A percentile compares a stretch with the other conserved stretches of the same genome.
Evolutionary conservation across 2,797 vertebrate species (phyloP).

Genomic region (Fringilla coelebs): DNA sequence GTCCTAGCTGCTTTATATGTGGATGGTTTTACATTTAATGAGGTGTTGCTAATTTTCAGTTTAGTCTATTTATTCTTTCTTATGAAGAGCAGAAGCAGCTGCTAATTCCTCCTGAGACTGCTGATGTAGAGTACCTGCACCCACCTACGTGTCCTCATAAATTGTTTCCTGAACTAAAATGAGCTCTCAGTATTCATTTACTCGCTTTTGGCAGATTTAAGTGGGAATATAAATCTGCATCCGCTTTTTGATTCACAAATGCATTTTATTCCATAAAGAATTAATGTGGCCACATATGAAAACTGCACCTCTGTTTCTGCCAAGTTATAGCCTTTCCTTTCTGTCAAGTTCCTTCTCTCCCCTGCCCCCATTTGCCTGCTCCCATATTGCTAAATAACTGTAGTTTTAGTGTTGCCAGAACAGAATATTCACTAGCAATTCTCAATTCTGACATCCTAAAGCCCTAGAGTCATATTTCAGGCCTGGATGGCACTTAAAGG

Average conservation of each 20-base stretch:
- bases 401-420: conserved; percentile 61
- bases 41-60: conserved; percentile 58
- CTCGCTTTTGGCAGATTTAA: conserved; percentile 64
- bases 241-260: conserved; percentile 67
- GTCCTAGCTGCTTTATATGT: conserved; percentile 6
- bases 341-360: conserved; percentile 1
- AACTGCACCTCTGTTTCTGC: conserved; percentile 50
- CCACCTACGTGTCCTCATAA: conserved; percentile 30
- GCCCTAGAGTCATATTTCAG: conserved; percentile 85
- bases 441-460: conserved; percentile 70
- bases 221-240: conserved; percentile 68
- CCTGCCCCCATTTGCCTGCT: conserved; percentile 8
- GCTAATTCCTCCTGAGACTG: conserved; percentile 34
- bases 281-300: conserved; percentile 48
- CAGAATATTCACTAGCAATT: conserved; percentile 66
- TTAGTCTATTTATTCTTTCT: conserved; percentile 47
- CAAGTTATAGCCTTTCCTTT: conserved; percentile 38
- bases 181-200: conserved; percentile 43
- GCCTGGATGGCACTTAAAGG: conserved; percentile 86
- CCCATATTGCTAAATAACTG: conserved; percentile 28
- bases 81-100: conserved; percentile 29
- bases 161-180: conserved; percentile 54
- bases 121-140: conserved; percentile 10
- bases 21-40: conserved; percentile 56
- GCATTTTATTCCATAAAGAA: conserved; percentile 70